Base-by-base conservation (phyloP, 2,113 vertebrate genomes). In the Glaucomys volans region DNA sequence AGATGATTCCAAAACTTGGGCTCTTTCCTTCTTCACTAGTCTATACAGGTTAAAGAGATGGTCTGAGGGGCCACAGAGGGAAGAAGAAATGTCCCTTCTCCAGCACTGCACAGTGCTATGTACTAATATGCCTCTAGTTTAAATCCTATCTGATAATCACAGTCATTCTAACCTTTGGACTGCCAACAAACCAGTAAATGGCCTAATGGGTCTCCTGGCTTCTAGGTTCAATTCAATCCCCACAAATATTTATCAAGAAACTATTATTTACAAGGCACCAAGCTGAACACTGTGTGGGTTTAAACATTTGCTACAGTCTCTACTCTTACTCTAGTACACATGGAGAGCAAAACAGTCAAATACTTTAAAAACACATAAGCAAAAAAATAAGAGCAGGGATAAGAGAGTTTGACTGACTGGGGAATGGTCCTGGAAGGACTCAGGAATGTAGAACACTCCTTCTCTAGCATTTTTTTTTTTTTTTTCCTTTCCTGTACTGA, bases 221-320 rank as follows among this genome's bases (percentile, higher is more conserved):
- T 90, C 79, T 28, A 82, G 30, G 44, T 62, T 84, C 50, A 88
- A 87, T 83, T 83, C 35, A 87, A 91, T 72, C 47, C n/a, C 62
- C 90, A 90, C 28, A 90, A 71, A 71, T 81, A 79, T 44, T 75
- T 85, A 94, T 50, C 75, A 97, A 76, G 35, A n/a, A 89, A 62
- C 13, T 77, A 87, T 80, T 88, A 82, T 47, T 83, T 96, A n/a
- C 13, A 79, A 95, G 30, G 30, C 42, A 75, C n/a, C 6, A 30
- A 95, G 57, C 0, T 97, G 64, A 89, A 74, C 13, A 59, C 44
- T 54, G 47, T 62, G 14, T 84, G 32, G 30, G 28, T 30, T 71
- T 52, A 88, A 95, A 50, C 57, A 71, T 80, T 72, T 82, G 52
- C 79, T 89, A 59, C 8, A 42, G 22, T 66, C 18, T 83, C 52